These are phyloP conservation scores for Saturnia pavonia DNA, from an alignment of 2,888 invertebrate genomes.

Conservation along the genomic window DNA sequence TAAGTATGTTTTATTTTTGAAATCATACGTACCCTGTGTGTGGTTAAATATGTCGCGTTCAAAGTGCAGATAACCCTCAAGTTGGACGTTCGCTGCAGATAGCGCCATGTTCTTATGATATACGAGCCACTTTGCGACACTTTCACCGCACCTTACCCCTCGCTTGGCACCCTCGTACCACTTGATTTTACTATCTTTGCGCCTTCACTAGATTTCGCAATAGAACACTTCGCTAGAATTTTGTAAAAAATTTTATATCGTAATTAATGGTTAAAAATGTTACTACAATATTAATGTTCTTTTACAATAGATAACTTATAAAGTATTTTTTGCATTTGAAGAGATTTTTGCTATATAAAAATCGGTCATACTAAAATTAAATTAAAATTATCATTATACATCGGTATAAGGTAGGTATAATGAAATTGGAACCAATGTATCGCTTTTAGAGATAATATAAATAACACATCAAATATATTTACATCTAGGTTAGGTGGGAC, in stretches of 20 bases:
- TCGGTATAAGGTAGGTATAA: background rate
- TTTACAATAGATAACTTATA: background rate
- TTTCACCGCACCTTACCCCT: constrained; percentile 24
- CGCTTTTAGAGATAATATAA: background rate
- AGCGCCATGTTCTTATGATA: constrained; percentile 38
- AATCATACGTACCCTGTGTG: background rate
- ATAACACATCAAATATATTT: constrained; percentile 7
- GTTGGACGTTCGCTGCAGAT: constrained; percentile 41
- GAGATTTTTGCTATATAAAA: no score
- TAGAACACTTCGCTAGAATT: constrained; percentile 27
- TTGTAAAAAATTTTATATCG: background rate
- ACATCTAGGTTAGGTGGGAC: constrained; percentile 8
- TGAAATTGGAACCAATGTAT: background rate
- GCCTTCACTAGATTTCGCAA: constrained; percentile 37
- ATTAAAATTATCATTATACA: background rate
- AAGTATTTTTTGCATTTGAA: no score
- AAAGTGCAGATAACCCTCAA: constrained; percentile 25
- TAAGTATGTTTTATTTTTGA: background rate
- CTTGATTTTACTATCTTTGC: constrained; percentile 36
- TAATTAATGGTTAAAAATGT: background rate
- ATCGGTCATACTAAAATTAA: background rate
- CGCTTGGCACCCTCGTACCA: constrained; percentile 22
- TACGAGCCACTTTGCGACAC: constrained; percentile 43
- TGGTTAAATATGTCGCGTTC: constrained; percentile 42
- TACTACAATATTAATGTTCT: background rate